Evolutionary conservation across 2,888 invertebrate species (phyloP).

Genomic region (Noctua janthina): DNA sequence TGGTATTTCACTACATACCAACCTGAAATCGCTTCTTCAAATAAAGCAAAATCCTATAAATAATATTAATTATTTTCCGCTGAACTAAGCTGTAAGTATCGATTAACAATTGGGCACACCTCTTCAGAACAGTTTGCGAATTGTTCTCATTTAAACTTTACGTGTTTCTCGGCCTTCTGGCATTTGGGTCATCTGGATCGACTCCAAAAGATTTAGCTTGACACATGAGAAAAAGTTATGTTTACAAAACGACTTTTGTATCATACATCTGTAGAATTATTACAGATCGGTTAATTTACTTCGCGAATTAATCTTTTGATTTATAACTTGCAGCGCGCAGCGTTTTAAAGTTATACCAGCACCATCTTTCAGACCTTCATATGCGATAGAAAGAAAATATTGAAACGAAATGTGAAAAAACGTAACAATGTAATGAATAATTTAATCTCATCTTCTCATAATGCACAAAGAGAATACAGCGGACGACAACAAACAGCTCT

Average conservation of each 20-base stretch:
- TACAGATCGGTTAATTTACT: not conserved
- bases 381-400: not conserved
- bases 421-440: constrained; percentile 39
- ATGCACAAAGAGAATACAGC: constrained; percentile 27
- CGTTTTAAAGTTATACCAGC: not conserved
- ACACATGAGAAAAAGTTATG: constrained; percentile 75
- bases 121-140: constrained; percentile 74
- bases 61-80: not conserved
- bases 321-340: not conserved
- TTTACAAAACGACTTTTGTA: constrained; percentile 69
- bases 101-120: constrained; percentile 64
- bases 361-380: not conserved
- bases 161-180: constrained; percentile 75
- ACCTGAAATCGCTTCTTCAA: not conserved
- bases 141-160: constrained; percentile 77
- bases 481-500: constrained; percentile 59
- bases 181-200: constrained; percentile 87
- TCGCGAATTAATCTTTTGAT: not conserved
- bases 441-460: constrained; percentile 47
- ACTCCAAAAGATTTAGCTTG: constrained; percentile 82
- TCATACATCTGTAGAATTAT: constrained; percentile 22
- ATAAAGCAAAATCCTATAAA: not conserved
- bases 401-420: constrained; percentile 14
- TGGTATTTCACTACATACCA: too few species aligned
- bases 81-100: constrained; percentile 43